Base-by-base conservation (phyloP, 2,113 vertebrate species). In the Chroicocephalus ridibundus region DNA sequence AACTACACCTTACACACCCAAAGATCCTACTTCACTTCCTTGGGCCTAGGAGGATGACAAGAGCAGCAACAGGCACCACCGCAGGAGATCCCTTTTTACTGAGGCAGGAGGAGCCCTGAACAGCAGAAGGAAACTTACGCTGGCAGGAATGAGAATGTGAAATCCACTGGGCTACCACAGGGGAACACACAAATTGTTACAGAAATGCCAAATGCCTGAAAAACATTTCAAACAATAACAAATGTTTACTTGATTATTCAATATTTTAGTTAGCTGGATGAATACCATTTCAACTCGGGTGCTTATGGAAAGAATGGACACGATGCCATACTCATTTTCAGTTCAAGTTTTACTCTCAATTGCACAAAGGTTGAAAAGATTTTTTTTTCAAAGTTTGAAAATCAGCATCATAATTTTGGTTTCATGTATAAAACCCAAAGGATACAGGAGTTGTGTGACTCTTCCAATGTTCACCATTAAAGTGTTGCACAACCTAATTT, bases 311-410 rank as follows among this genome's bases (percentile, higher is more conserved):
- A 90, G 78, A 95, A 94, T 10, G 3, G 77, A 96, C 85, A 96
- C 7, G 2, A 79, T 51, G 8, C 76, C 65, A 54, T 17, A 26
- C 13, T 75, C 13, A 54, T 74, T 93, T 94, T 94, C 82, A 91
- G 76, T 93, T 93, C 74, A 94, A 93, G 76, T 94, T 93, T 96
- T 95, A 91, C 93, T 97, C 69, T 54, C 72, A 90, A 51, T 90
- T 84, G 79, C 93, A 95, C 90, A 89, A 88, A 88, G 62, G 16
- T 96, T 80, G 75, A 89, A 95, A 95, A 82, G 21, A 64, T 61
- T 36, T 57, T 74, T 74, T 74, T 88, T 96, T 90, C 61, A 52
- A 13, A 96, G 40, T 69, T 78, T 49, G 86, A 84, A 86, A 92
- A 58, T 8, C 86, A 79, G 47, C 34, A 61, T 62, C 76, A 55